Evolutionary conservation across 2,797 vertebrate genomes (phyloP).

Genomic region (Argyrosomus regius): DNA sequence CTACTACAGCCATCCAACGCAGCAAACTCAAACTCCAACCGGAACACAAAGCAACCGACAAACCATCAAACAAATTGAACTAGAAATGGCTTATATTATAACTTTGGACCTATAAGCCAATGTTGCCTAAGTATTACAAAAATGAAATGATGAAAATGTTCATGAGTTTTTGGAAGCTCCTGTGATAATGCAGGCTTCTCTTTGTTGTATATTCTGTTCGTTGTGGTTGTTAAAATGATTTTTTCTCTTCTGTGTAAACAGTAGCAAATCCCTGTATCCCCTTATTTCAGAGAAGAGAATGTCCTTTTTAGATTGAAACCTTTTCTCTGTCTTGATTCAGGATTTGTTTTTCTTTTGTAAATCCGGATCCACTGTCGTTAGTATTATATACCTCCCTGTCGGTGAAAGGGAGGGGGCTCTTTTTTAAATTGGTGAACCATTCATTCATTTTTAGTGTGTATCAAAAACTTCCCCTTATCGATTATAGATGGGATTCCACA

Average conservation of each 20-base stretch:
- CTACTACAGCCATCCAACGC: constrained; percentile 86
- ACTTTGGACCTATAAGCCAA: constrained; percentile 99
- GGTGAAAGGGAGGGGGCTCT: constrained; percentile 90
- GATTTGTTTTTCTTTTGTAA: constrained; percentile 93
- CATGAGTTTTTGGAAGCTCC: constrained; percentile 92
- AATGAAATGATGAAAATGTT: constrained; percentile 88
- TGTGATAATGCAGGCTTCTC: constrained; percentile 95
- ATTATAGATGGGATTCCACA: constrained; percentile 90
- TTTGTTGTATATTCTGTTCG: constrained; percentile 87
- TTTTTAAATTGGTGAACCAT: constrained; percentile 98
- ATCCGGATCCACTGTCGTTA: constrained; percentile 99
- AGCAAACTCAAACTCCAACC: constrained; percentile 83
- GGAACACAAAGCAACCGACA: constrained; percentile 84
- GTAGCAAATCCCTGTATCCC: constrained; percentile 89
- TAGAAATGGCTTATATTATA: constrained; percentile 99
- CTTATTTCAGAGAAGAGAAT: constrained; percentile 99
- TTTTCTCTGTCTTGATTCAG: constrained; percentile 99
- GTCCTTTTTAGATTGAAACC: constrained; percentile 96
- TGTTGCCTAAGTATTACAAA: constrained; percentile 99
- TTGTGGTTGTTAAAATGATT: constrained; percentile 86
- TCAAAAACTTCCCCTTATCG: constrained; percentile 87
- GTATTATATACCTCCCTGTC: constrained; percentile 93
- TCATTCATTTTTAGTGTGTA: constrained; percentile 95
- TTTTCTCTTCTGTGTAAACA: constrained; percentile 88
- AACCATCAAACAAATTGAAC: constrained; percentile 91